Base-by-base conservation (phyloP, 2,113 vertebrate species). In the Crocuta crocuta region DNA sequence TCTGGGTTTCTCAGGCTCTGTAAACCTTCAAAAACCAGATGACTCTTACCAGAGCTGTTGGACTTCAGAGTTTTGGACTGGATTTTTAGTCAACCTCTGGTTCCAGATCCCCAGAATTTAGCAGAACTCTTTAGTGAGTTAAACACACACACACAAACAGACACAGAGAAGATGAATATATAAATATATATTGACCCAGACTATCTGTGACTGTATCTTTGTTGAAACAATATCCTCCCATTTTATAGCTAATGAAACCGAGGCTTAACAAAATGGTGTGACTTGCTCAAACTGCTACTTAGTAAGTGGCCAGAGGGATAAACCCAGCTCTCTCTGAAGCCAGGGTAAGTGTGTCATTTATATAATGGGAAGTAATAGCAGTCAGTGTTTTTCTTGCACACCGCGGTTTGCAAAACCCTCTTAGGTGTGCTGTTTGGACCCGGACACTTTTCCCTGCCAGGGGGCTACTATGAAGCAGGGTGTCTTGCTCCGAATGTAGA, bases 121-220 rank as follows among this genome's bases (percentile, higher is more conserved):
- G 78, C 91, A 97, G 70, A 92, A 97, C 76, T 65, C 8, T 55
- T 78, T 73, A 78, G 50, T 50, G 61, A 90, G 83, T 8, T 28
- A n/a, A 10, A 89, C 26, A 68, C 7, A 63, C 13, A 50, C n/a
- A 45, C 74, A 86, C 17, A 89, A 1, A 31, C 24, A 65, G 8
- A 55, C 10, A 43, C 61, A 45, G 48, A 95, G 78, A 85, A 93
- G 45, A 83, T 43, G 55, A 87, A 84, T 63, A n/a, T 26, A 17
- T 17, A 91, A 85, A 26, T 33, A 50, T 12, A 43, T 9, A 70
- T 21, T 35, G 21, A 45, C 48, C 23, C 48, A 43, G 80, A 71
- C 58, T 39, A 17, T 45, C 83, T 39, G 33, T 43, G 61, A 53
- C 80, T 31, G 4, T 10, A n/a, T 66, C 43, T 53, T 65, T 73